Evolutionary conservation across 2,888 invertebrate genomes (phyloP), one percentile per base, ranked within the genome.

Genomic region (Xylocampa areola): DNA sequence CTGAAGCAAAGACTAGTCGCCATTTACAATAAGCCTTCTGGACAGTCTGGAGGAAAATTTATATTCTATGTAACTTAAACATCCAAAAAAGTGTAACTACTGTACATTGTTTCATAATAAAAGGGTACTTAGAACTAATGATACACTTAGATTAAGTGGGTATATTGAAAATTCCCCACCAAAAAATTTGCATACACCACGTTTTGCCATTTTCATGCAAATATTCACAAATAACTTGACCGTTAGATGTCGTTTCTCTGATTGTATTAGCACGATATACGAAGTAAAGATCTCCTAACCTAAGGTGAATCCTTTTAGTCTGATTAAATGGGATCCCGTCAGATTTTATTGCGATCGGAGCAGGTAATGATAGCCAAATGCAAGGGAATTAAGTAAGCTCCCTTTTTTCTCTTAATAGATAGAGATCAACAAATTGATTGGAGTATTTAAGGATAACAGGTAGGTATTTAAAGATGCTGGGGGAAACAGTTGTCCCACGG

Each of bases 271-370:
- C 40, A 53, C 37, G 16, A 55, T 57, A 54, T 36, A 39, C 23
- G 32, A 19, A 37, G 43, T 44, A 16, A 60, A 40, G 16, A 55
- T 54, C 29, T 39, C 23, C 25, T 53, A 43, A 55, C 53, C 19
- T 50, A 36, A 51, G 47, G 39, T 41, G 52, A 69, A 79, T 57
- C 68, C 78, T 79, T 77, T 80, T 67, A 77, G 43, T 50, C 53
- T 77, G 79, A 80, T 80, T 76, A 68, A 65, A 57, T 2, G 37
- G 29, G 57, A 64, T 32, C 59, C 52, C 55, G 27, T 73, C 53
- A 66, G 64, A 47, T 72, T 71, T 75, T 72, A 76, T 71, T 61
- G 33, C 32, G 37, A 58, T 52, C 32, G 32, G 21, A 55, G 10
- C 29, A 47, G 50, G 57, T 60, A 62, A 68, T 21, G 49, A 37